Evolutionary conservation across 2,113 vertebrate genomes (phyloP).

Genomic region (Equus przewalskii): DNA sequence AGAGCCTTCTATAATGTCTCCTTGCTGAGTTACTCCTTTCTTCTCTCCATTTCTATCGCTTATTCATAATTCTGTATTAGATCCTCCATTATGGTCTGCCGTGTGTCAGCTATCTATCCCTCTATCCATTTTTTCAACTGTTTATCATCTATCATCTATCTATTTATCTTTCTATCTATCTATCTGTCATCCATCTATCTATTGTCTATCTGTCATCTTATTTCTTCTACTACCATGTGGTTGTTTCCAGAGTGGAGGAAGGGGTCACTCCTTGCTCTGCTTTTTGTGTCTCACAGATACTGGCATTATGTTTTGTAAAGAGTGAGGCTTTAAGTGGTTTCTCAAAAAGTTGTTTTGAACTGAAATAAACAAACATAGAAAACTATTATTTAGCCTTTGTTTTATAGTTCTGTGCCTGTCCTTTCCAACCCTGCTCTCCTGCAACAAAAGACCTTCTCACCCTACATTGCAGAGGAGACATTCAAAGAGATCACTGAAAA

Average conservation of each 20-base stretch:
- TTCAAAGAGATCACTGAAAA: neutral
- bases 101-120: too few relatives aligned
- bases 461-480: accelerated
- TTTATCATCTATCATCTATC: neutral
- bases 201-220: neutral
- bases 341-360: neutral
- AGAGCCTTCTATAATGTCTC: neutral
- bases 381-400: neutral
- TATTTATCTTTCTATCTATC: neutral
- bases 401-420: accelerated
- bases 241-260: neutral
- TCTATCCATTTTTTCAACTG: too few relatives aligned
- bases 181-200: neutral
- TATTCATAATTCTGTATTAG: neutral
- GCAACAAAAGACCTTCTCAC: accelerated
- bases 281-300: neutral
- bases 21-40: neutral
- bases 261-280: neutral
- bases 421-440: accelerated
- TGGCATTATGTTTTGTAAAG: neutral
- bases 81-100: too few relatives aligned
- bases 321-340: neutral
- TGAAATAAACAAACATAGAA: neutral
- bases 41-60: neutral
- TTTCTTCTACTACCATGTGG: neutral